These are phyloP conservation scores for Tenthredo mesomela DNA, from an alignment of 2,888 invertebrate genomes.

Conservation along the genomic window DNA sequence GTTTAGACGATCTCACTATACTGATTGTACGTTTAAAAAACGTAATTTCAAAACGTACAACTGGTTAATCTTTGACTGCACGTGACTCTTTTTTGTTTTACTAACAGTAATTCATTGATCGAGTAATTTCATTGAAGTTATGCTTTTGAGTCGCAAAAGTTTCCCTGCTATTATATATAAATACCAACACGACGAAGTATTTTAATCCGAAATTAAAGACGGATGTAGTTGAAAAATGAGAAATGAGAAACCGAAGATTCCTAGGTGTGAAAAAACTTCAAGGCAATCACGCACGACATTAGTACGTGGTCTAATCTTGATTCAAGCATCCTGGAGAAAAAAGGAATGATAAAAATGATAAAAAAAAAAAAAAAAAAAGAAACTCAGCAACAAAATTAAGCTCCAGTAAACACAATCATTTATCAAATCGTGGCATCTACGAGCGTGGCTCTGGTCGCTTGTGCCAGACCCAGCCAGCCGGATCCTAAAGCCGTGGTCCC, in stretches of 20 bases:
- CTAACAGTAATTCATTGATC: not conserved
- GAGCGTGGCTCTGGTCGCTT: conserved; percentile 22
- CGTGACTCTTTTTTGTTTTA: not conserved
- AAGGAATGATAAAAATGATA: not conserved
- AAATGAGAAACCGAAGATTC: conserved; percentile 9
- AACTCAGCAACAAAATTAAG: conserved; percentile 34
- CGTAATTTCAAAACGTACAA: not conserved
- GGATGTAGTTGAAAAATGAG: not conserved
- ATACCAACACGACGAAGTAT: not conserved
- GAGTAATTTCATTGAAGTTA: not conserved
- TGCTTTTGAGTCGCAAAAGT: not conserved
- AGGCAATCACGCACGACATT: conserved; percentile 22
- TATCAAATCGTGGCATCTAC: conserved; percentile 48
- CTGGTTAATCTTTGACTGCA: not conserved
- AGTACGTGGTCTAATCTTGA: conserved; percentile 7
- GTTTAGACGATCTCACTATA: not conserved
- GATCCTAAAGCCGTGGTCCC: conserved; percentile 12
- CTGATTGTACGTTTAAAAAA: not conserved
- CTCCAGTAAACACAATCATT: conserved; percentile 40
- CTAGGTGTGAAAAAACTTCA: conserved; percentile 23
- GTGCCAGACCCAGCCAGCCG: conserved; percentile 33
- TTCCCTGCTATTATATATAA: not conserved
- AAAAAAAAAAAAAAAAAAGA: not conserved
- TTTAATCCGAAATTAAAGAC: not conserved
- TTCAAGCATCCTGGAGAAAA: not conserved